phyloP scores from a whole-genome alignment of 2,888 invertebrate genomes.

The Protophormia terraenovae region DNA sequence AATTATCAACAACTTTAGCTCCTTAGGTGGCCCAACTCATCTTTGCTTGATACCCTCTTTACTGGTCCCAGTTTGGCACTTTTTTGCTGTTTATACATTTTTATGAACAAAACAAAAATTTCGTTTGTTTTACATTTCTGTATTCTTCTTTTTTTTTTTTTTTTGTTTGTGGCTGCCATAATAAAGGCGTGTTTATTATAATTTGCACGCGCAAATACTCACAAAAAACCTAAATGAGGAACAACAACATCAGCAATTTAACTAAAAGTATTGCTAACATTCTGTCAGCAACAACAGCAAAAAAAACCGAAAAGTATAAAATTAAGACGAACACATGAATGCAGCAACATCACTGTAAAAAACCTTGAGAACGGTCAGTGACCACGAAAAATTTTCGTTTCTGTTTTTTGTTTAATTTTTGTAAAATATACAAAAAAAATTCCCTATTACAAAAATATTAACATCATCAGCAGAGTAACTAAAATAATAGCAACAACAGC shows the following conservation, averaged over 20 bases:
- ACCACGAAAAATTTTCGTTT: conserved; percentile 74
- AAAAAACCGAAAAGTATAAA: conserved; percentile 22
- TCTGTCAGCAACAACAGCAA: conserved; percentile 48
- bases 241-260: conserved; percentile 28
- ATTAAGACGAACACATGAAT: conserved; percentile 32
- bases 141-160: background rate
- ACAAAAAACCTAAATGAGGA: conserved; percentile 38
- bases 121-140: conserved; percentile 50
- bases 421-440: conserved; percentile 76
- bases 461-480: conserved; percentile 4
- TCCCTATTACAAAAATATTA: conserved; percentile 70
- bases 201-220: conserved; percentile 66
- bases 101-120: conserved; percentile 33
- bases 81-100: conserved; percentile 60
- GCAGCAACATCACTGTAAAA: conserved; percentile 76
- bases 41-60: background rate
- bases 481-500: conserved; percentile 12
- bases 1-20: too few species aligned
- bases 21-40: background rate
- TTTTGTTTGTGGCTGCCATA: conserved; percentile 57
- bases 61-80: conserved; percentile 50
- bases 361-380: conserved; percentile 80
- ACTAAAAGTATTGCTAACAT: conserved; percentile 40
- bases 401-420: conserved; percentile 18
- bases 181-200: conserved; percentile 68